Conservation (phyloP, 2,888 invertebrate genomes). For the Mongoloraphidia duomilia region DNA sequence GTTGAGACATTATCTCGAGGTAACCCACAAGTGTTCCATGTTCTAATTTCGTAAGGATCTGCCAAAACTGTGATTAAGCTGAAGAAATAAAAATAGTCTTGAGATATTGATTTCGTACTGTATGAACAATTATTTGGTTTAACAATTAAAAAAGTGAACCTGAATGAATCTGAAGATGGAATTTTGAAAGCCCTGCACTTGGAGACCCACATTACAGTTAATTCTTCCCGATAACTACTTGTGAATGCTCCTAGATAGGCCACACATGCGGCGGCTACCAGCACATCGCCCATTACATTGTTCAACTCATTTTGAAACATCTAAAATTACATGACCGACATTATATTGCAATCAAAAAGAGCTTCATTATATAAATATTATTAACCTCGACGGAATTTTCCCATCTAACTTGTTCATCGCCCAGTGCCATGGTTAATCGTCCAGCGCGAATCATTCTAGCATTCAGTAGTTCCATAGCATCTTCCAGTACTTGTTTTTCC, state of each 20-base stretch:
- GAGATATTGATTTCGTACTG: too few relatives aligned
- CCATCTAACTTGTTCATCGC: constrained; percentile 79
- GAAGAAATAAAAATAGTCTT: constrained; percentile 22
- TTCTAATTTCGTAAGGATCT: constrained; percentile 73
- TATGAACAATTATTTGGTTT: too few relatives aligned
- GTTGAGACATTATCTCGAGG: constrained; percentile 80
- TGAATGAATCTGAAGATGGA: constrained; percentile 54
- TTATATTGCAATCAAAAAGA: background rate
- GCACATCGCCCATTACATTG: constrained; percentile 72
- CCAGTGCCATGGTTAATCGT: constrained; percentile 69
- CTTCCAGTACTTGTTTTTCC: constrained; percentile 58
- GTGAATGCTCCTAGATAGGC: constrained; percentile 90
- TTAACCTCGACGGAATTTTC: constrained; percentile 51
- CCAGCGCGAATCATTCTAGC: constrained; percentile 68
- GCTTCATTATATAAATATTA: constrained; percentile 8
- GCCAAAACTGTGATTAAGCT: constrained; percentile 59
- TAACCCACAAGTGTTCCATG: constrained; percentile 80
- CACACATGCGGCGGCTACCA: constrained; percentile 74
- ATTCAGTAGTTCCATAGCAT: constrained; percentile 62
- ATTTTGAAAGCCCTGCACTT: constrained; percentile 51
- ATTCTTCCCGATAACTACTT: constrained; percentile 47
- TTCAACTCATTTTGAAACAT: constrained; percentile 48
- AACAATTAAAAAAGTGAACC: constrained; percentile 27
- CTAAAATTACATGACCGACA: constrained; percentile 23
- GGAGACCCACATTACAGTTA: constrained; percentile 52